Conservation (phyloP, 2,888 invertebrate species). For the Synanthedon vespiformis region DNA sequence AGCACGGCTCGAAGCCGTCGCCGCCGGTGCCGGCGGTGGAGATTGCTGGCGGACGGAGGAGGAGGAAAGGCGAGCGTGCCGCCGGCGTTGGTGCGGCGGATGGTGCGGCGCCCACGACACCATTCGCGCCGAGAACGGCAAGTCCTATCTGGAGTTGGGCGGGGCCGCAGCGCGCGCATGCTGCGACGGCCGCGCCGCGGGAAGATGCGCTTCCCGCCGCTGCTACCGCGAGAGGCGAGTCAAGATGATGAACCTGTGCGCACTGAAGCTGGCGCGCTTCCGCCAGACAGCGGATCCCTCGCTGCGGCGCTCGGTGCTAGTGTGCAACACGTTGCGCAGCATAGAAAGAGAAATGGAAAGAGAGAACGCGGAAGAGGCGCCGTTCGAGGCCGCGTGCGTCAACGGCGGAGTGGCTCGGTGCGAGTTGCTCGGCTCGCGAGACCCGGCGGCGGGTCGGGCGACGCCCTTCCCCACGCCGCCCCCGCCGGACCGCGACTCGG, state of each 20-base stretch:
- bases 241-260: constrained; percentile 91
- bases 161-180: constrained; percentile 81
- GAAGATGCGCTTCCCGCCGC: constrained; percentile 83
- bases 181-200: constrained; percentile 79
- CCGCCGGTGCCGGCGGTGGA: constrained; percentile 74
- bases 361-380: constrained; percentile 71
- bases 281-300: constrained; percentile 92
- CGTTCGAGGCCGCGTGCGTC: constrained; percentile 53
- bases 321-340: constrained; percentile 90
- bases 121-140: constrained; percentile 91
- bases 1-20: constrained; percentile 65
- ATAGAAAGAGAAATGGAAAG: constrained; percentile 91
- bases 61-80: constrained; percentile 64
- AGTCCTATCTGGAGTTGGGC: constrained; percentile 89
- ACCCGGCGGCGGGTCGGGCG: constrained; percentile 71
- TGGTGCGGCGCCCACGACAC: constrained; percentile 78
- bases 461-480: constrained; percentile 76
- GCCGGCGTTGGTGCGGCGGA: constrained; percentile 70
- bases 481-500: constrained; percentile 77
- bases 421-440: constrained; percentile 65
- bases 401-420: constrained; percentile 72
- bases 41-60: constrained; percentile 71
- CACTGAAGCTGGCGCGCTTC: constrained; percentile 90
- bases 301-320: constrained; percentile 89
- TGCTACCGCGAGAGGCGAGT: constrained; percentile 88